Percentiles rank a stretch among this genome's conserved stretches.
phyloP scores from a whole-genome alignment of 2,888 invertebrate genomes.

The Macrophya alboannulata region DNA sequence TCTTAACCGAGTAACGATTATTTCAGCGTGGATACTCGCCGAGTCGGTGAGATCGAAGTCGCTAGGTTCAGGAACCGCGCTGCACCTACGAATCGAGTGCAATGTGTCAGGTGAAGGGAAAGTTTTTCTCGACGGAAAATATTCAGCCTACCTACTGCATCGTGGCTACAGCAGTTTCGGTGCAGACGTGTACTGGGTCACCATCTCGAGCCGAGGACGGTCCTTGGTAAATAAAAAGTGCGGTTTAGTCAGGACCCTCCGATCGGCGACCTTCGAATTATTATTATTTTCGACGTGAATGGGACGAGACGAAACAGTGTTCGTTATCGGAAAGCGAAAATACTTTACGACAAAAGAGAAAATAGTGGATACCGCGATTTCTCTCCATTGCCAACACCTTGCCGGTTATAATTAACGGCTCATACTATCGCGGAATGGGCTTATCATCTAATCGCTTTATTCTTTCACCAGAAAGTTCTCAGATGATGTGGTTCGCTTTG shows the following conservation, averaged over 20 bases:
- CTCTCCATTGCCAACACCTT: background rate
- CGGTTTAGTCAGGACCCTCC: background rate
- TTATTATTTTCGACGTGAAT: background rate
- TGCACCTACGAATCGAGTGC: background rate
- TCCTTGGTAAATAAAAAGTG: background rate
- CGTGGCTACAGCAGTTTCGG: constrained; percentile 29
- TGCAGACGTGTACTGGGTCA: constrained; percentile 43
- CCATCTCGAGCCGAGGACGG: background rate
- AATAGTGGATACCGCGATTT: background rate
- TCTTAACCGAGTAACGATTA: background rate
- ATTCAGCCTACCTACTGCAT: background rate
- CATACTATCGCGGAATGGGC: background rate
- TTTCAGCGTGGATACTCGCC: no score
- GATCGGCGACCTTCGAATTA: background rate
- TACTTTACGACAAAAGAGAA: background rate
- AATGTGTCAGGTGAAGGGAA: constrained; percentile 31
- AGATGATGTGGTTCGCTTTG: background rate
- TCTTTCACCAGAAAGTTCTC: no score
- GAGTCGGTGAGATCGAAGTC: background rate
- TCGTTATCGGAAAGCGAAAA: background rate
- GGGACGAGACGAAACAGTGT: background rate
- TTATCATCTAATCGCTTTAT: background rate
- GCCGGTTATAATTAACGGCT: background rate
- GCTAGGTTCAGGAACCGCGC: constrained; percentile 3
- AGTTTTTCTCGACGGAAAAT: constrained; percentile 32